Percentiles rank a stretch among this genome's conserved stretches.
Conservation (phyloP, 2,888 invertebrate genomes). For the Drosophila mulleri region DNA sequence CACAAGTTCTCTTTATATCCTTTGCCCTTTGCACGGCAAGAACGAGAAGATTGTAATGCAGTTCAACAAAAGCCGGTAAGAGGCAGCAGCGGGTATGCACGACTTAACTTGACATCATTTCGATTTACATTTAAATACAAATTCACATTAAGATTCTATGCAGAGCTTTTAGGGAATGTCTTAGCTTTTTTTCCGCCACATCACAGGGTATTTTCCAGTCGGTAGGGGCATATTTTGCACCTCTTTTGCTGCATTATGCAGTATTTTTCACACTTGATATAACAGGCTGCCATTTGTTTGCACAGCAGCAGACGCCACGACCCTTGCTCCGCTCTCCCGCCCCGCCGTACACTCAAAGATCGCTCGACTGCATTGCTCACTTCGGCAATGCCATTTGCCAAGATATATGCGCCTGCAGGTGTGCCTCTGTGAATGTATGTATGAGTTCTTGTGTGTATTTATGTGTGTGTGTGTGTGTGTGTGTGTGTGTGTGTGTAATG, state of each 20-base stretch:
- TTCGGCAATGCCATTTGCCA: constrained; percentile 44
- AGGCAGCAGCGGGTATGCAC: neutral
- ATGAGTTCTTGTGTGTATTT: constrained; percentile 3
- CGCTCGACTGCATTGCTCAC: constrained; percentile 50
- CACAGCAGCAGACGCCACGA: constrained; percentile 23
- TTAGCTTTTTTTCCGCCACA: neutral
- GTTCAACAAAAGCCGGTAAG: neutral
- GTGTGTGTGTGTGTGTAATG: constrained; percentile 44
- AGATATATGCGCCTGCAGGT: constrained; percentile 34
- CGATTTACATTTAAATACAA: neutral
- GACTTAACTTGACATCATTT: neutral
- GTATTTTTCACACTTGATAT: constrained; percentile 72
- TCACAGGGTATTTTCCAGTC: neutral
- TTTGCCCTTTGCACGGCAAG: neutral
- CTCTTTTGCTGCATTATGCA: constrained; percentile 29
- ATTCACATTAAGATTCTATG: neutral
- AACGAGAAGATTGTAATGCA: neutral
- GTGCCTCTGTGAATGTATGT: constrained; percentile 2
- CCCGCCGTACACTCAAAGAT: constrained; percentile 8
- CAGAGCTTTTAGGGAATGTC: neutral
- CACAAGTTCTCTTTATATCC: constrained; percentile 6
- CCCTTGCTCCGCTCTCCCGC: neutral
- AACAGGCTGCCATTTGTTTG: constrained; percentile 64
- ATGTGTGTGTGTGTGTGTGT: neutral
- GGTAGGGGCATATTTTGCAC: neutral